Evolutionary conservation across 2,113 vertebrate species (phyloP), one percentile per base, ranked within the genome.

Genomic region (Eurypyga helias): DNA sequence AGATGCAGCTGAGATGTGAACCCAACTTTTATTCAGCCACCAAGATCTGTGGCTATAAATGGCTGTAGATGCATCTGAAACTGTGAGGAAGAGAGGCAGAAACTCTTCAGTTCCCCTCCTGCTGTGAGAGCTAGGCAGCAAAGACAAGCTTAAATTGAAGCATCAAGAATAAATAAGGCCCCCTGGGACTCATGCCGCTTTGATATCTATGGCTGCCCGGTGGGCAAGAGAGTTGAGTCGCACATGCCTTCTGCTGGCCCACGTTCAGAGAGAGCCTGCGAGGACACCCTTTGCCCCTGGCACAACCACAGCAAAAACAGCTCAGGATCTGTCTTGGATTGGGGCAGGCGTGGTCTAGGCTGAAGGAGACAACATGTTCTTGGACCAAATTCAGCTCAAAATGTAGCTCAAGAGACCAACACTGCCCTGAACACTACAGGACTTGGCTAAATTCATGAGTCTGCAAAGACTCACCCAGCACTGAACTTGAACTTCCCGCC

Each of bases 141-240:
- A 91, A 95, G 83, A 58, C 36, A 82, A 91, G 77, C 49, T 92
- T 79, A 85, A 87, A 89, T 33, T 76, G 49, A 95, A 87, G 80
- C 58, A 93, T 73, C 69, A 92, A 58, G 78, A 94, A 91, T 85
- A 95, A 90, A 92, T 83, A 94, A 96, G 69, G 36, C n/a, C n/a
- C 49, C 76, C 57, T 66, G 66, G 46, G 85, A 83, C 46, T 89
- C 67, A 9, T 8, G n/a, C 49, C 70, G 41, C 90, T 91, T 92
- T 96, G 81, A 77, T 94, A 72, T 77, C 62, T 85, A 62, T 58
- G 66, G n/a, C 73, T 94, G 78, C 66, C 73, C 73, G 54, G 45
- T 76, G n/a, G 81, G 70, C 54, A 77, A 38, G 87, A 65, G 83
- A 72, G 41, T 87, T 87, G 77, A 38, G 16, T 90, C 70, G 49